Conservation (phyloP, 2,797 vertebrate genomes). For the Rhabdomys pumilio region DNA sequence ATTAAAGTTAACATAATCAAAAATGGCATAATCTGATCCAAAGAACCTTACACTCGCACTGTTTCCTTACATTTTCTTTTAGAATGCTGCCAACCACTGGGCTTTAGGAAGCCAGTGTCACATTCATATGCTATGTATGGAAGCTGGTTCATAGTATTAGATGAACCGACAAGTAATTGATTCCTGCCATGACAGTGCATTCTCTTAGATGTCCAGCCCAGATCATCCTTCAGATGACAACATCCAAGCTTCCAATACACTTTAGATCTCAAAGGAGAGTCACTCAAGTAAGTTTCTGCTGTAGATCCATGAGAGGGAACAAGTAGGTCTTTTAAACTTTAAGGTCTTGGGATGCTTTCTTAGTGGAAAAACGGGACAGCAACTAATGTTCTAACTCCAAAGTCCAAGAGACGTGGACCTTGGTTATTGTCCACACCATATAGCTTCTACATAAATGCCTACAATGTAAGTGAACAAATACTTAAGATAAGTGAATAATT, state of each 20-base stretch:
- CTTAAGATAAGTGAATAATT: slow-evolving; percentile 27
- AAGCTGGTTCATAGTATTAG: neutral
- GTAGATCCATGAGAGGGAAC: neutral
- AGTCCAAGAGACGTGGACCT: neutral
- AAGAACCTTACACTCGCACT: neutral
- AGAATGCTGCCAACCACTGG: neutral
- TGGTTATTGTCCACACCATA: neutral
- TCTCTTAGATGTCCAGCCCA: neutral
- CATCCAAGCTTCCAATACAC: neutral
- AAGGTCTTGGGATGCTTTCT: slow-evolving; percentile 43
- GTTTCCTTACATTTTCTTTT: slow-evolving; percentile 38
- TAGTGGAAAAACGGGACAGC: neutral
- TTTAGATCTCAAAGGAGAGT: neutral
- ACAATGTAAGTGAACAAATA: neutral
- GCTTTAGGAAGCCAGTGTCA: neutral
- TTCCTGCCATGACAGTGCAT: neutral
- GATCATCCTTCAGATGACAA: neutral
- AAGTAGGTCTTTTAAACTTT: neutral
- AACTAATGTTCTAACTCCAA: neutral
- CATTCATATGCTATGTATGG: neutral
- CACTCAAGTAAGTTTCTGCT: neutral
- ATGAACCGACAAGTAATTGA: neutral
- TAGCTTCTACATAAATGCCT: neutral
- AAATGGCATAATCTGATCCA: neutral
- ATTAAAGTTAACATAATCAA: neutral